Evolutionary conservation across 2,888 invertebrate genomes (phyloP).

Genomic region (Leptothorax acervorum): DNA sequence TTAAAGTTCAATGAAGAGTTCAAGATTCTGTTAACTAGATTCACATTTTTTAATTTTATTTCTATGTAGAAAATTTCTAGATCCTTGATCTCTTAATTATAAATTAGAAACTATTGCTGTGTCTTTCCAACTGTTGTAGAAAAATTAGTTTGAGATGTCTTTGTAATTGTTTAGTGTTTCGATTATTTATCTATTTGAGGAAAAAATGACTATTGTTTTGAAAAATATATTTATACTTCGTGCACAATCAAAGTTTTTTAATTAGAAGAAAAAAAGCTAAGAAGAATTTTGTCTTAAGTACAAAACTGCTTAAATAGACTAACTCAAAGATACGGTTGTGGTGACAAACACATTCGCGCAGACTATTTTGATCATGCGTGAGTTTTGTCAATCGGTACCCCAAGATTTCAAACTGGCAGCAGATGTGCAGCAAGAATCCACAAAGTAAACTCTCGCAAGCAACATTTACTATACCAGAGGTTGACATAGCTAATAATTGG

Average conservation of each 20-base stretch:
- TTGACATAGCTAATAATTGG: constrained; percentile 57
- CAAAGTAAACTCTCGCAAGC: constrained; percentile 67
- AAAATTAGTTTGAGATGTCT: not conserved
- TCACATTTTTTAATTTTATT: not conserved
- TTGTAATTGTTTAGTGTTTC: not conserved
- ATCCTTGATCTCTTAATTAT: not conserved
- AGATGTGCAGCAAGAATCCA: constrained; percentile 68
- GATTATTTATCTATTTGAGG: not conserved
- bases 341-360: constrained; percentile 28
- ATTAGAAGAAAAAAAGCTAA: not conserved
- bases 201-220: not conserved
- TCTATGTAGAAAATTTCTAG: not conserved
- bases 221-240: not conserved
- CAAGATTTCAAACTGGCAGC: constrained; percentile 70
- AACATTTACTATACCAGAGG: constrained; percentile 56
- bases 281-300: not conserved
- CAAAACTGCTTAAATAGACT: not conserved
- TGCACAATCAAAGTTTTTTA: not conserved
- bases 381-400: constrained; percentile 56
- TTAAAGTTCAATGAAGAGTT: not conserved
- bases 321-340: constrained; percentile 46
- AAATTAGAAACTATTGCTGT: not conserved
- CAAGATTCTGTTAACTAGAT: not conserved
- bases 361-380: constrained; percentile 18
- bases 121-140: not conserved